Conservation (phyloP, 2,113 vertebrate genomes). For the Anguilla rostrata region DNA sequence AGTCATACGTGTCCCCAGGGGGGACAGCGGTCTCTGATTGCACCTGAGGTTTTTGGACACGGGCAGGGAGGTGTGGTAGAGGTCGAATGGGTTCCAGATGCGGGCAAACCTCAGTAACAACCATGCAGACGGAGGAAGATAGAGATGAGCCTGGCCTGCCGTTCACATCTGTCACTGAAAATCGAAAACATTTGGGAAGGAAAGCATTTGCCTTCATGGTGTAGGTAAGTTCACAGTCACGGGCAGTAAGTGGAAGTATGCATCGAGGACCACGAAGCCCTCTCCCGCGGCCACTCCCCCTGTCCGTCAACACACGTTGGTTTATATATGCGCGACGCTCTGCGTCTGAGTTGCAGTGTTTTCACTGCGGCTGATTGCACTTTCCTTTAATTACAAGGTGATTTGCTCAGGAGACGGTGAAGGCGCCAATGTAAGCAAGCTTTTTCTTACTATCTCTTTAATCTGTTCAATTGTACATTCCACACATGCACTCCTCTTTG, state of each 20-base stretch:
- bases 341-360: conserved; percentile 22
- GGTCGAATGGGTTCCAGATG: not conserved
- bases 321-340: conserved; percentile 29
- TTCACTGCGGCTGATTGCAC: conserved; percentile 33
- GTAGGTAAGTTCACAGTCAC: not conserved
- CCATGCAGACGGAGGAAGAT: not conserved
- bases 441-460: conserved; percentile 20
- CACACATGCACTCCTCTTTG: not conserved
- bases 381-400: conserved; percentile 44
- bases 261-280: not conserved
- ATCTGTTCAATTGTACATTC: not conserved
- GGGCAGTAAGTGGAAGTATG: not conserved
- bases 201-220: not conserved
- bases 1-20: not conserved
- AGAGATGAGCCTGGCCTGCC: not conserved
- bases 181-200: not conserved
- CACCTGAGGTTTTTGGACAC: not conserved
- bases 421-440: conserved; percentile 41
- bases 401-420: conserved; percentile 40
- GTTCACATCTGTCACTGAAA: not conserved
- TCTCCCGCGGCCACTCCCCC: not conserved
- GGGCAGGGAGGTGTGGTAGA: not conserved
- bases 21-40: not conserved
- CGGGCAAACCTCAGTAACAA: not conserved
- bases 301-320: not conserved